Conservation (phyloP, 2,113 vertebrate genomes). For the Ifrita kowaldi region DNA sequence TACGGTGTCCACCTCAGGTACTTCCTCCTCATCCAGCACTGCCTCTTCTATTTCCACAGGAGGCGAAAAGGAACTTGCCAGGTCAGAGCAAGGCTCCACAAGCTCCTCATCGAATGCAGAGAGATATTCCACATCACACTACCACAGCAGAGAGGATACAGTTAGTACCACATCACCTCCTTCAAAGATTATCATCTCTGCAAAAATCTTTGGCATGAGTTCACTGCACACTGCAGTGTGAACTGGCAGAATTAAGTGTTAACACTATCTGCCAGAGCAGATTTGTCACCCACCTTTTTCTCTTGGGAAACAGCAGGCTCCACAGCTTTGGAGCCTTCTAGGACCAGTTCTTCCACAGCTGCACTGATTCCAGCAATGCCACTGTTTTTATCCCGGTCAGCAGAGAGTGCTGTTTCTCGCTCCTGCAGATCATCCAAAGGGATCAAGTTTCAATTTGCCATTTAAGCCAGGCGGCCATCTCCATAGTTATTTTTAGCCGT, state of each 20-base stretch:
- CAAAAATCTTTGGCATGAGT: background rate
- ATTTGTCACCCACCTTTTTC: conserved; percentile 61
- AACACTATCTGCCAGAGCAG: background rate
- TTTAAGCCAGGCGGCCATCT: background rate
- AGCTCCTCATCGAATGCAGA: conserved; percentile 91
- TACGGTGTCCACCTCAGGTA: conserved; percentile 52
- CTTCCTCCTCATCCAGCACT: conserved; percentile 55
- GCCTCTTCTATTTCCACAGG: conserved; percentile 63
- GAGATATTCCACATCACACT: conserved; percentile 83
- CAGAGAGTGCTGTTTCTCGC: conserved; percentile 75
- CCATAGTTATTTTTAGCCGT: background rate
- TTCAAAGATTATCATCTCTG: background rate
- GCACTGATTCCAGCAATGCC: conserved; percentile 10
- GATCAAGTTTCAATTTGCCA: background rate
- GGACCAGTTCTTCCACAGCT: conserved; percentile 77
- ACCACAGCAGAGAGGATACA: conserved; percentile 15
- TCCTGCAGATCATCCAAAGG: conserved; percentile 72
- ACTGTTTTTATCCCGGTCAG: conserved; percentile 63
- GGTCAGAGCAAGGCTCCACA: conserved; percentile 56
- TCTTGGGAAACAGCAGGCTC: conserved; percentile 55
- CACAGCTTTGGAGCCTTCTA: conserved; percentile 67
- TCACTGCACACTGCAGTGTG: background rate
- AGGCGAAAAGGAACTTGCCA: conserved; percentile 7
- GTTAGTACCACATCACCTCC: background rate
- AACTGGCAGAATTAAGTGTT: background rate